Base-by-base conservation (phyloP, 2,888 invertebrate species). In the Yponomeuta cagnagella region DNA sequence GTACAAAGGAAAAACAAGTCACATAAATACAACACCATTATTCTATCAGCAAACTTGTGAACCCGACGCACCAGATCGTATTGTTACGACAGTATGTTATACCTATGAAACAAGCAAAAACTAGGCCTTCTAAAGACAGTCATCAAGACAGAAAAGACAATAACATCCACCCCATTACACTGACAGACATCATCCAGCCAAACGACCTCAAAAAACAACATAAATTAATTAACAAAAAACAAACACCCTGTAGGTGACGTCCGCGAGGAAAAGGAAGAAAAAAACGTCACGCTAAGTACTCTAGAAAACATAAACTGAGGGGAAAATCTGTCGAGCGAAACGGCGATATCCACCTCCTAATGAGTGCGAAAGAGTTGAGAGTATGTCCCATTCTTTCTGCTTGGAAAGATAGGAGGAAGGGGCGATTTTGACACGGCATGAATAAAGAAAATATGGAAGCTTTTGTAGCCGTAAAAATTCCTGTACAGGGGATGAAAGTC, bases 381-480 rank as follows among this genome's bases (percentile, higher is more conserved):
- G 73, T 79, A 78, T 84, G 80, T 89, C 83, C 52, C 85, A 85
- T 85, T 87, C 88, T 89, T 88, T 83, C 82, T 78, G 76, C 83
- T 79, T 77, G 77, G 78, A 37, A 67, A 10, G 77, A 82, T 68
- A 82, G 83, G 82, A 83, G 87, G 85, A 84, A 80, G 80, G 84
- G 86, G 82, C 86, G 87, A 89, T 88, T 89, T 88, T 88, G 88
- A 90, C 88, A 88, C 89, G 89, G 86, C 79, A 86, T 86, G 89
- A 90, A 90, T 90, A 90, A 91, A 91, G 90, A 91, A 92, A 91
- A 92, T 92, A 92, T 91, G 89, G 90, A 86, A 84, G 90, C 88
- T 89, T 89, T 89, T 89, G 89, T 89, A 89, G 82, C 88, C 88
- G 90, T 91, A 92, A 91, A 91, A 91, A 92, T 90, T 92, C 90